Base-by-base conservation (phyloP, 1,140 invertebrate genomes). In the Drosophila pseudoananassae region DNA sequence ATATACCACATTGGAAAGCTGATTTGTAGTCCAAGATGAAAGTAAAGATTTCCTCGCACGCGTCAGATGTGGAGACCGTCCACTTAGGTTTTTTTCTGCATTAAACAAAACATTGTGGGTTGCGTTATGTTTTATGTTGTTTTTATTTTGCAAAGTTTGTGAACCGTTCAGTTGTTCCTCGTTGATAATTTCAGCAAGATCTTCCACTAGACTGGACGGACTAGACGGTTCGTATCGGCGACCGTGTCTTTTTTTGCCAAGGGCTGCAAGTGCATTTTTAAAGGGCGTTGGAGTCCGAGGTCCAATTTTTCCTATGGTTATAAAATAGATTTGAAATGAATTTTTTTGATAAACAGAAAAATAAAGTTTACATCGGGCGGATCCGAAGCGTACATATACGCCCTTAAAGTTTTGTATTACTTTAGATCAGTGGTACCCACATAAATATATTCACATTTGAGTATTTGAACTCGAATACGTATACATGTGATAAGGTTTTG, bases 221-320 rank as follows among this genome's bases (percentile, higher is more conserved):
- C 96, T 97, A 5, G 96, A 95, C 1, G 96, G 95, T 31, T 91
- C 68, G 50, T 90, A 92, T 2, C 76, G 80, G 14, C 78, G 79
- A 5, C 88, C 93, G 0, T 95, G 95, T 1, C 94, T 96, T 79
- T 96, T 96, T 91, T 96, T 96, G 69, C 97, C 96, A 15, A 98
- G 92, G 75, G 97, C 97, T 0, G 97, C 97, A 47, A 98, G 92
- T 0, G 97, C 97, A 74, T 97, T 96, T 91, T 98, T 98, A 91
- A 99, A 98, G 0, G 97, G 97, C 0, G 97, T 98, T 3, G 97
- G 97, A 0, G 97, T 98, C 61, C 97, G 94, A 38, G 94, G 96
- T 53, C 75, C 88, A 17, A 78, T 52, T 46, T 78, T 53, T 54
- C 79, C 90, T 91, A 8, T 2, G 38, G 6, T 17, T 43, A 4